These are phyloP conservation scores for Lasioglossum malachurum DNA, from an alignment of 2,888 invertebrate species.

Conservation along the genomic window DNA sequence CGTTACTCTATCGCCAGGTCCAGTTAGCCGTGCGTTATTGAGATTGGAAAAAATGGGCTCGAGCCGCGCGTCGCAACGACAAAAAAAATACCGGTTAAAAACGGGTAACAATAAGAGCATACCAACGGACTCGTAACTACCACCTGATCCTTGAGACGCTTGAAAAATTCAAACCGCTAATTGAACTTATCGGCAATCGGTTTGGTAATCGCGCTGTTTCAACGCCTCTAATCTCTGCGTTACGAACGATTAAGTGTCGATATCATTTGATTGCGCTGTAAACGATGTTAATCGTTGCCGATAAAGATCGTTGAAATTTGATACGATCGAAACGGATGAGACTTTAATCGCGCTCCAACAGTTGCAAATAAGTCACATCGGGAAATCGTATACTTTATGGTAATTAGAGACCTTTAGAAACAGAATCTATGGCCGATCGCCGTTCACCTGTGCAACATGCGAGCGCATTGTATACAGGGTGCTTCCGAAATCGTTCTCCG, in stretches of 20 bases:
- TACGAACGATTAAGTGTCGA: not conserved
- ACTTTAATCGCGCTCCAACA: not conserved
- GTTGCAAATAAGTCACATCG: not conserved
- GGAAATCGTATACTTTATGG: constrained; percentile 29
- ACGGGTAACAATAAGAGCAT: not conserved
- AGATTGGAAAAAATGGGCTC: not conserved
- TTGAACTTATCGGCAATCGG: not conserved
- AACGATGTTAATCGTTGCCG: constrained; percentile 13
- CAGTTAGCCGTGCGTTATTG: constrained; percentile 39
- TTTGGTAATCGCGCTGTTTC: not conserved
- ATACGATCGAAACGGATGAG: not conserved
- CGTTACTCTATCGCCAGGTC: constrained; percentile 41
- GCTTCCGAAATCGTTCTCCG: constrained; percentile 9
- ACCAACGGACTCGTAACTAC: not conserved
- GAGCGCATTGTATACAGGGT: constrained; percentile 11
- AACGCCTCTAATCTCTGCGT: not conserved
- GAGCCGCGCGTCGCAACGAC: no score
- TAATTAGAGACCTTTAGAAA: constrained; percentile 49
- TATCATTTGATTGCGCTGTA: not conserved
- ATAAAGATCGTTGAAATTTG: not conserved
- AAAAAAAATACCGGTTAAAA: not conserved
- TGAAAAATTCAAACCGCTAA: not conserved
- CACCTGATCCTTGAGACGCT: not conserved
- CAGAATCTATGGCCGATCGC: constrained; percentile 30
- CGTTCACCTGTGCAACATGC: constrained; percentile 27